Percentiles rank a stretch among this genome's conserved stretches.
phyloP scores from a whole-genome alignment of 2,113 vertebrate genomes.

The Crotalus helleri region DNA sequence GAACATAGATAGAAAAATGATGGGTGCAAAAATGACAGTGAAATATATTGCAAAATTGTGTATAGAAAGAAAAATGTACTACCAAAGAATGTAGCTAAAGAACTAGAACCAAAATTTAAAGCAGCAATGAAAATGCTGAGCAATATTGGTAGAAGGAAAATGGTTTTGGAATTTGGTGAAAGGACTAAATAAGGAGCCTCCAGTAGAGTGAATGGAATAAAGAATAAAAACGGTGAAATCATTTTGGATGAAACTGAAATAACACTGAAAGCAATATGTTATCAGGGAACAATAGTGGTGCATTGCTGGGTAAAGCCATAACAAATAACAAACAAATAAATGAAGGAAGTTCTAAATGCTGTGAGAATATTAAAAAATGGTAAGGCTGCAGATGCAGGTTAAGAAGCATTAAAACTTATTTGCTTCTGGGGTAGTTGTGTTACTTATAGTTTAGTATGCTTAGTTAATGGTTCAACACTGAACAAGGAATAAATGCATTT shows the following conservation, averaged over 20 bases:
- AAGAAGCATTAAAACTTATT: background rate
- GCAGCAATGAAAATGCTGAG: background rate
- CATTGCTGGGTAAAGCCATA: background rate
- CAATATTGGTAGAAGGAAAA: background rate
- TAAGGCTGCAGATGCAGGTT: background rate
- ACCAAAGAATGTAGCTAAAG: background rate
- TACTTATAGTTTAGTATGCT: background rate
- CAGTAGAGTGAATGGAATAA: background rate
- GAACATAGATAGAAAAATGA: background rate
- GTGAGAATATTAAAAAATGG: background rate
- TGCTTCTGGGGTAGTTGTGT: background rate
- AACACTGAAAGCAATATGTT: background rate
- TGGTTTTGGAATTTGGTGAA: background rate
- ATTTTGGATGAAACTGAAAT: background rate
- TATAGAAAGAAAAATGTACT: background rate
- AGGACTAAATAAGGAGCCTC: background rate
- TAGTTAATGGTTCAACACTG: background rate
- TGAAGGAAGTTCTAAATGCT: background rate
- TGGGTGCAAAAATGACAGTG: background rate
- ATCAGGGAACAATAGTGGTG: background rate
- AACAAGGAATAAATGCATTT: background rate
- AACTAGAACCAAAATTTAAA: background rate
- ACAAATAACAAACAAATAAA: background rate
- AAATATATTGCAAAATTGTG: background rate
- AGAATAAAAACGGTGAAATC: background rate